Percentiles rank a stretch among this genome's conserved stretches.
phyloP scores from a whole-genome alignment of 1,140 invertebrate genomes.

The Eueides isabella region DNA sequence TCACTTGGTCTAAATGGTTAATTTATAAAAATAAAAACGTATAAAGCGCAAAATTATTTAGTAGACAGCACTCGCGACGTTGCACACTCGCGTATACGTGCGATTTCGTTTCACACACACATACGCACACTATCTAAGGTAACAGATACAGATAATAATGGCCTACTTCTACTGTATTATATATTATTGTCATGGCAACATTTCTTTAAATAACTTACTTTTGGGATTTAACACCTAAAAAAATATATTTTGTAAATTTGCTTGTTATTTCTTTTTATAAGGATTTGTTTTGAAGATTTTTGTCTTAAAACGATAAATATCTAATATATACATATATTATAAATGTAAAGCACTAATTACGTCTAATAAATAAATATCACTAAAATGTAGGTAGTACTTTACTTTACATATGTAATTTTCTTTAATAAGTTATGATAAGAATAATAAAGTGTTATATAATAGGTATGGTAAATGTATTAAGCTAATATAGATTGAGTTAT shows the following conservation, averaged over 20 bases:
- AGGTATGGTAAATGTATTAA: not conserved
- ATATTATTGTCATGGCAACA: conserved; percentile 57
- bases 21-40: conserved; percentile 81
- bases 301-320: not conserved
- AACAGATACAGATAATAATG: conserved; percentile 73
- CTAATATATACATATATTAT: not conserved
- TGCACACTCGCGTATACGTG: conserved; percentile 77
- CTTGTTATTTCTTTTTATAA: not conserved
- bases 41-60: conserved; percentile 77
- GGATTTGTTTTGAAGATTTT: not conserved
- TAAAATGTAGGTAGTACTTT: not conserved
- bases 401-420: not conserved
- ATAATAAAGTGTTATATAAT: not conserved
- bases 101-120: conserved; percentile 72
- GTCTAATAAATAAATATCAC: not conserved
- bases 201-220: conserved; percentile 18
- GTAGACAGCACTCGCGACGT: conserved; percentile 77
- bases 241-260: conserved; percentile 1
- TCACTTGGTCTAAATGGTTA: conserved; percentile 66
- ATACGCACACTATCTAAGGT: conserved; percentile 57
- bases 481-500: too few species aligned
- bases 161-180: conserved; percentile 47
- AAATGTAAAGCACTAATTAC: not conserved
- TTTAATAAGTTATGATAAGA: not conserved
- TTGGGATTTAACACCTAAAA: not conserved